Conservation (phyloP, 2,113 vertebrate genomes). For the Tragelaphus buxtoni region DNA sequence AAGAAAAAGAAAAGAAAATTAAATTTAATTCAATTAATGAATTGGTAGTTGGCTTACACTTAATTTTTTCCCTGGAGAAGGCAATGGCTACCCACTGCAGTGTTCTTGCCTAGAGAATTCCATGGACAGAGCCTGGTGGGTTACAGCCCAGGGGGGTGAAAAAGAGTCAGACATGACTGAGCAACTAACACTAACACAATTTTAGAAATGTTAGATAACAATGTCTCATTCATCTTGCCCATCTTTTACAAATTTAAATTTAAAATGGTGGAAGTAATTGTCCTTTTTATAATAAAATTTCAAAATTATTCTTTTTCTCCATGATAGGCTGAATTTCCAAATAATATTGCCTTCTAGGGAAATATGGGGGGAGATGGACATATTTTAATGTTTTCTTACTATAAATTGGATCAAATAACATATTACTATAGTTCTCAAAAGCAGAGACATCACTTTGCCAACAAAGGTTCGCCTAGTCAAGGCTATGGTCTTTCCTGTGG, state of each 20-base stretch:
- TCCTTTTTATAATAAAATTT: background rate
- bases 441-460: no score
- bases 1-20: background rate
- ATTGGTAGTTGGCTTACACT: background rate
- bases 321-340: background rate
- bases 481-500: no score
- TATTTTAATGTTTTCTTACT: background rate
- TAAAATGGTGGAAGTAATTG: background rate
- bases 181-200: no score
- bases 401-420: background rate
- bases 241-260: background rate
- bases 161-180: no score
- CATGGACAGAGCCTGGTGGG: no score
- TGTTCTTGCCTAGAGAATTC: no score
- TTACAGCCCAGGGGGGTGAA: no score
- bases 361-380: background rate
- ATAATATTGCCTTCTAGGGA: background rate
- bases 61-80: background rate
- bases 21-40: background rate
- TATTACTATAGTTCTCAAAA: background rate
- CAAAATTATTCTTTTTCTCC: background rate
- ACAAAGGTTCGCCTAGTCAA: no score
- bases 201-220: background rate
- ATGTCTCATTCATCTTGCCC: background rate
- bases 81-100: no score